Evolutionary conservation across 2,888 invertebrate species (phyloP), one percentile per base, ranked within the genome.

Genomic region (Melanostoma scalare): DNA sequence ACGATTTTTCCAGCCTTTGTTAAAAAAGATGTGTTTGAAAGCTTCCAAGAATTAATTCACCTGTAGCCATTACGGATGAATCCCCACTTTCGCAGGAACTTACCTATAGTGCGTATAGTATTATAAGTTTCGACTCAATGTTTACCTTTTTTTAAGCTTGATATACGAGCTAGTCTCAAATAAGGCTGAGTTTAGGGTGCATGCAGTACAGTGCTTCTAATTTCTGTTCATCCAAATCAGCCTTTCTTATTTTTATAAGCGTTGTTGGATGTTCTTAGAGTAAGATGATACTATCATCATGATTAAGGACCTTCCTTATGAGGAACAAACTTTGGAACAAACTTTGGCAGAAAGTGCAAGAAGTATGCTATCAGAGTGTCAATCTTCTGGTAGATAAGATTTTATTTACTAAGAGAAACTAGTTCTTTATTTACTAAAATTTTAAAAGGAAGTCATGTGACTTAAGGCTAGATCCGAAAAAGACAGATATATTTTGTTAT

Each of bases 341-440:
- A 35, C 2, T 55, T 55, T 55, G 20, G 10, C 55, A 36, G 36
- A 36, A 20, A 55, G 55, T 55, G 52, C 31, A 52, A 52, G 52
- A 52, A 52, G 52, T 52, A 52, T 52, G 52, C 9, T 31, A 52
- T 31, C 52, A 52, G 52, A 52, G 52, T 52, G 3, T 52, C 2
- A 52, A 31, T 31, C 4, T 52, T 52, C 33, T 52, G 52, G 52
- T 52, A 52, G 30, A 52, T 52, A 31, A 52, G 31, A 52, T 52
- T 9, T 52, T 30, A 30, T 4, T 8, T 3, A 46, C 46, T 31
- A 6, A 30, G 52, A 30, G 52, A 6, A 52, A 31, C 30, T 52
- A 52, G 52, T 52, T 52, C 52, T 8, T 6, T 52, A 30, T 52
- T 31, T 42, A 42, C 42, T 3, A 9, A 2, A 42, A 42, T 52